A percentile compares a stretch with the other conserved stretches of the same genome.
Evolutionary conservation across 2,888 invertebrate species (phyloP).

Genomic region (Orthosia gothica): DNA sequence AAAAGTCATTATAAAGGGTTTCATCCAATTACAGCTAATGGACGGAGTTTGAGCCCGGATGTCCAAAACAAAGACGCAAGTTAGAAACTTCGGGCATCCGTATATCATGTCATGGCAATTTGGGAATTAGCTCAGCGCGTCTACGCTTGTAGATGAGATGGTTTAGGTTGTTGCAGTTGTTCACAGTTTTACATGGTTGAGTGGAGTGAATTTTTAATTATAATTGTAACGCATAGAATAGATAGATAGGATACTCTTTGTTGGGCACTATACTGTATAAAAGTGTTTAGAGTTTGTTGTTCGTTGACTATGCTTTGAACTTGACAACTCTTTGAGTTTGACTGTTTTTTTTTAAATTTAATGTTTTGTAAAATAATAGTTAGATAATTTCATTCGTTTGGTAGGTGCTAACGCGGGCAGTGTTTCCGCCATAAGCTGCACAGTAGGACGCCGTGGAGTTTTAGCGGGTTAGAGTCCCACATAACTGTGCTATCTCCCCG

Average conservation of each 20-base stretch:
- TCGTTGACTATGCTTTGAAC: no score
- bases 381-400: no score
- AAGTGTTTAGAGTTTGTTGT: background rate
- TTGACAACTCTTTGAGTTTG: no score
- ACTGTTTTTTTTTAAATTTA: no score
- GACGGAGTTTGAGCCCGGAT: slow-evolving; percentile 66
- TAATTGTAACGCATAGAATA: background rate
- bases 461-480: no score
- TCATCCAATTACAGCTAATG: slow-evolving; percentile 73
- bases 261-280: no score
- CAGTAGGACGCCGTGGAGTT: no score
- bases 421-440: no score
- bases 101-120: slow-evolving; percentile 57
- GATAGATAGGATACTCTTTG: background rate
- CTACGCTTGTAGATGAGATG: background rate
- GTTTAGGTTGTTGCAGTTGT: background rate
- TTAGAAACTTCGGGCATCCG: slow-evolving; percentile 39
- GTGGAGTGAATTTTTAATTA: background rate
- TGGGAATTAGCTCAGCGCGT: slow-evolving; percentile 32
- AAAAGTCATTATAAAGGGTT: slow-evolving; percentile 70
- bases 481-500: no score
- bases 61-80: slow-evolving; percentile 57
- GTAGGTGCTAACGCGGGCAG: no score
- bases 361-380: no score
- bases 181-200: background rate